Conservation (phyloP, 2,888 invertebrate species). For the Lagria hirta region DNA sequence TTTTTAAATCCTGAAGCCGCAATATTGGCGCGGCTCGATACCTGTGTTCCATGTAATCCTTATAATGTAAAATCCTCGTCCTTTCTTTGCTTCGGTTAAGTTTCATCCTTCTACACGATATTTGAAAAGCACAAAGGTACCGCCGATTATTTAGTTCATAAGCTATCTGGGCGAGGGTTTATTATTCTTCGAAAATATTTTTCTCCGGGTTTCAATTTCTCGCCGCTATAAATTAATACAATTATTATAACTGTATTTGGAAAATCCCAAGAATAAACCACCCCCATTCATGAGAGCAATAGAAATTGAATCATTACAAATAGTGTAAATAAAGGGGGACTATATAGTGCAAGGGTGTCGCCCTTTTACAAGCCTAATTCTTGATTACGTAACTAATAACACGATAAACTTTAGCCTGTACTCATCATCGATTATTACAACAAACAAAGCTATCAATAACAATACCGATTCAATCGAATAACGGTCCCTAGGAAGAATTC, state of each 20-base stretch:
- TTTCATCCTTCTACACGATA: constrained; percentile 50
- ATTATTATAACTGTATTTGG: constrained; percentile 28
- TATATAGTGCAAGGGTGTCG: constrained; percentile 41
- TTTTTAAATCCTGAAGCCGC: constrained; percentile 50
- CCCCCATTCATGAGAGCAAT: constrained; percentile 50
- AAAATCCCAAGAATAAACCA: constrained; percentile 34
- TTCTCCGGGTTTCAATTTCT: constrained; percentile 3
- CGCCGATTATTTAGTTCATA: constrained; percentile 50
- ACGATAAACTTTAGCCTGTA: constrained; percentile 47
- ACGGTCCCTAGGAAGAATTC: constrained; percentile 30
- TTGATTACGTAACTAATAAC: constrained; percentile 52
- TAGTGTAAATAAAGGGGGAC: constrained; percentile 48
- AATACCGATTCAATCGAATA: constrained; percentile 1
- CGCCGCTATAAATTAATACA: constrained; percentile 19
- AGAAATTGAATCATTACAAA: constrained; percentile 53
- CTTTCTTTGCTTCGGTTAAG: constrained; percentile 49
- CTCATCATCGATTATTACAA: constrained; percentile 20
- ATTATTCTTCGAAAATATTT: background rate
- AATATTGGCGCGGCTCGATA: constrained; percentile 48
- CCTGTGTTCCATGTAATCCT: constrained; percentile 51
- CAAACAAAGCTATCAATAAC: constrained; percentile 15
- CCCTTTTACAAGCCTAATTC: constrained; percentile 47
- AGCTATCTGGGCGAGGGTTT: constrained; percentile 34
- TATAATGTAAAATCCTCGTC: constrained; percentile 54
- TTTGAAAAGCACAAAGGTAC: constrained; percentile 49